Evolutionary conservation across 2,797 vertebrate genomes (phyloP).

Genomic region (Cetoscarus ocellatus): DNA sequence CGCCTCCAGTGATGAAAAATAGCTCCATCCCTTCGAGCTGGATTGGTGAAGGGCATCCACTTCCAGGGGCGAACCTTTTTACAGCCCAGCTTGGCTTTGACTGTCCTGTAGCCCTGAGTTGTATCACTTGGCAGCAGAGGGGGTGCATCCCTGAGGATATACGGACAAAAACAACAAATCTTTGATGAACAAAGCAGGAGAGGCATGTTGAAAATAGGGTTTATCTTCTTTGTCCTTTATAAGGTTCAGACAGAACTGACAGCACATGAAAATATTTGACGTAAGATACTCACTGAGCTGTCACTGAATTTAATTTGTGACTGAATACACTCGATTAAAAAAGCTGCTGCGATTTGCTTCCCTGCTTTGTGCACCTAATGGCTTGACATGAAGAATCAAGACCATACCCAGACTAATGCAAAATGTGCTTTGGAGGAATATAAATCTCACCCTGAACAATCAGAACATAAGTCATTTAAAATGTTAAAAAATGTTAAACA

Average conservation of each 20-base stretch:
- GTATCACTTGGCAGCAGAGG: conserved; percentile 97
- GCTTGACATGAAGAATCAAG: too few relatives aligned
- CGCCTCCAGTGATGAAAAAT: conserved; percentile 99
- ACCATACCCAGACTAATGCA: too few relatives aligned
- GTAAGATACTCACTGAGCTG: background rate
- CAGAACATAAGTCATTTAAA: too few relatives aligned
- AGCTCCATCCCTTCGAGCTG: conserved; percentile 95
- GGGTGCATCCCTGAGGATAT: conserved; percentile 90
- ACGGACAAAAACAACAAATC: conserved; percentile 1
- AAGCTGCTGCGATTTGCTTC: background rate
- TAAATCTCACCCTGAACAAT: too few relatives aligned
- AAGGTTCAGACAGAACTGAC: background rate
- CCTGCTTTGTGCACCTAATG: too few relatives aligned
- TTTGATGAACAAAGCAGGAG: conserved; percentile 7
- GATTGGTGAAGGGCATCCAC: conserved; percentile 99
- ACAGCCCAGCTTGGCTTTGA: conserved; percentile 97
- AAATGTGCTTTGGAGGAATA: too few relatives aligned
- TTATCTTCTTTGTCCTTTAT: background rate
- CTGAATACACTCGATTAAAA: background rate
- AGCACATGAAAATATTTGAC: background rate
- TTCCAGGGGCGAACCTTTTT: conserved; percentile 99
- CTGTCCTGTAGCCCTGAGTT: conserved; percentile 97
- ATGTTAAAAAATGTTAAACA: too few relatives aligned
- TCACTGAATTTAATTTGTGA: background rate
- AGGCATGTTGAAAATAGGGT: background rate